Conservation (phyloP, 2,797 vertebrate species). For the Discoglossus pictus region DNA sequence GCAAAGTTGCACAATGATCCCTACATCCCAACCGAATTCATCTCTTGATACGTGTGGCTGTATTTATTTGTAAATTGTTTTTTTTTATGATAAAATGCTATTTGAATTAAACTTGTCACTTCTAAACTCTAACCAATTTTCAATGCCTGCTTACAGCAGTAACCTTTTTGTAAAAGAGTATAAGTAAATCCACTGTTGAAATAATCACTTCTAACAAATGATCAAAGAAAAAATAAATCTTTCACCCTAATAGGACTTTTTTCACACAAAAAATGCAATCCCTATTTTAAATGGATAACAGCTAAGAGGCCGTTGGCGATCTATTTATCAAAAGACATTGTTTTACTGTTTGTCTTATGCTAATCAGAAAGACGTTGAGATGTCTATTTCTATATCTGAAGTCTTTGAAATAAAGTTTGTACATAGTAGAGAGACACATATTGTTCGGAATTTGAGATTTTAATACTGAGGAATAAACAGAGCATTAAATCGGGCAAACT, state of each 20-base stretch:
- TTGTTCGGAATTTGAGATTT: constrained; percentile 82
- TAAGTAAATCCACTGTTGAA: constrained; percentile 68
- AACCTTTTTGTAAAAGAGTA: constrained; percentile 65
- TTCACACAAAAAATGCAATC: constrained; percentile 65
- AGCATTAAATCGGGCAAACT: constrained; percentile 94
- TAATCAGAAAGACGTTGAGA: constrained; percentile 55
- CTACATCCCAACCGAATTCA: constrained; percentile 45
- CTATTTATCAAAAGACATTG: constrained; percentile 60
- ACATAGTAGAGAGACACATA: constrained; percentile 66
- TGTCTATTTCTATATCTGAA: constrained; percentile 58
- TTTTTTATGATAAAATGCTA: constrained; percentile 54
- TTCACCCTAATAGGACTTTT: constrained; percentile 69
- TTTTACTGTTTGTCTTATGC: constrained; percentile 58
- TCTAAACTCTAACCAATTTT: constrained; percentile 58
- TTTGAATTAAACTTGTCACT: constrained; percentile 55
- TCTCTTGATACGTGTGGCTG: constrained; percentile 38
- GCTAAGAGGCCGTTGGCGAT: constrained; percentile 65
- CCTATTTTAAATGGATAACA: constrained; percentile 68
- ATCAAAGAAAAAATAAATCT: constrained; percentile 80
- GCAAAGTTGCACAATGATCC: constrained; percentile 50
- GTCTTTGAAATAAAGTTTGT: constrained; percentile 74
- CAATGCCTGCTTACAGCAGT: constrained; percentile 53
- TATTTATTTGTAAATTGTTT: constrained; percentile 50
- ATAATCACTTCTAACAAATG: constrained; percentile 69
- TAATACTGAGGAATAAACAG: constrained; percentile 93